phyloP scores from a whole-genome alignment of 1,140 invertebrate species.

The Temnothorax curvispinosus region DNA sequence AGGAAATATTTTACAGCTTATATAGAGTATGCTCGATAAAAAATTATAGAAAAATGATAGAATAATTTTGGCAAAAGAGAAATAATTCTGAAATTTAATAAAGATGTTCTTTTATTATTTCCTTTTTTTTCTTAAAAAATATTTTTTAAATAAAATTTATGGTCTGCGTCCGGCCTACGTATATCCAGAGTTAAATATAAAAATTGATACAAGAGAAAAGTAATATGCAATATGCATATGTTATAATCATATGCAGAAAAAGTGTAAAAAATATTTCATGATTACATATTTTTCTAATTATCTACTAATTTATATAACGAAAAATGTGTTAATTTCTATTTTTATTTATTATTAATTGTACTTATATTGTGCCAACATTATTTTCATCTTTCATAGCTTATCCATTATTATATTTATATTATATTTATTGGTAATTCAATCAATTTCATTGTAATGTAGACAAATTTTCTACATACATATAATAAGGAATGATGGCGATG shows the following conservation, averaged over 20 bases:
- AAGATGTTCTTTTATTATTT: neutral
- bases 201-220: neutral
- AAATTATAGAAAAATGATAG: neutral
- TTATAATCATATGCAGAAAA: neutral
- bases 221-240: neutral
- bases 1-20: neutral
- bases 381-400: neutral
- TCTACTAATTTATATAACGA: neutral
- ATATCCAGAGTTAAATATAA: too few relatives aligned
- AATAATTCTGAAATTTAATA: too few relatives aligned
- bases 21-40: neutral
- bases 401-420: neutral
- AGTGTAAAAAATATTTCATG: neutral
- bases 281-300: neutral
- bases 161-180: too few relatives aligned
- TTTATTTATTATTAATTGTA: neutral
- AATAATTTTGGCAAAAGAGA: neutral
- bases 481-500: neutral
- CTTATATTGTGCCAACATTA: neutral
- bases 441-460: neutral
- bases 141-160: too few relatives aligned
- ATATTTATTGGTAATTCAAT: neutral
- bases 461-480: neutral
- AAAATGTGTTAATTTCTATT: neutral
- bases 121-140: too few relatives aligned